Evolutionary conservation across 2,113 vertebrate species (phyloP), one percentile per base, ranked within the genome.

Genomic region (Colistium nudipinnis): DNA sequence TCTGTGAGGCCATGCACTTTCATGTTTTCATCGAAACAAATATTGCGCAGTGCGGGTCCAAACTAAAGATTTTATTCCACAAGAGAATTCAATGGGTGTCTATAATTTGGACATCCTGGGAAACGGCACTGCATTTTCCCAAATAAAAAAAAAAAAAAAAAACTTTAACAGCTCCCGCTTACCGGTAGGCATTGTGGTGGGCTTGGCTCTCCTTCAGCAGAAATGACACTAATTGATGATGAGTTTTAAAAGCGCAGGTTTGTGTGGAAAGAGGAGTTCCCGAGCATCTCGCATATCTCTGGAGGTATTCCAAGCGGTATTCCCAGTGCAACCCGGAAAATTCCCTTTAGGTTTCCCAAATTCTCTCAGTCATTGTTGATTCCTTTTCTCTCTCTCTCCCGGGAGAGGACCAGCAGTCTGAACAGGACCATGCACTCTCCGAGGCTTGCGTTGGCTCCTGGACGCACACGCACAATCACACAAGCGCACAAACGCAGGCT

Each of bases 121-220:
- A 63, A 63, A 41, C 31, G 27, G 53, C 16, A 11, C 0, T 51
- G 13, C 9, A 33, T 14, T 16, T 31, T 9, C 19, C 24, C 16
- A 6, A 7, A 7, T n/a, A 6, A 7, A 7, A 55, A 44, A 33
- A 10, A 20, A 25, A 19, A 39, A 14, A 39, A 47, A 41, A n/a
- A 49, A 22, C 1, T 27, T 6, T 8, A 57, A 47, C 4, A 36
- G 17, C 35, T 70, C 19, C 2, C 68, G 13, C 89, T 90, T 86
- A 92, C 90, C 90, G 3, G 90, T 92, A 25, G 90, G 90, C 90
- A 92, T 92, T 55, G 65, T 84, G 76, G 65, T 49, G 83, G 69
- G 61, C 39, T 83, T 60, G 36, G 22, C 25, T 74, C 65, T 43
- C 24, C 70, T 75, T 69, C 59, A 77, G 41, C 39, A 59, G 49